These are phyloP conservation scores for Prunella fulvescens DNA, from an alignment of 2,113 vertebrate genomes.

Conservation along the genomic window DNA sequence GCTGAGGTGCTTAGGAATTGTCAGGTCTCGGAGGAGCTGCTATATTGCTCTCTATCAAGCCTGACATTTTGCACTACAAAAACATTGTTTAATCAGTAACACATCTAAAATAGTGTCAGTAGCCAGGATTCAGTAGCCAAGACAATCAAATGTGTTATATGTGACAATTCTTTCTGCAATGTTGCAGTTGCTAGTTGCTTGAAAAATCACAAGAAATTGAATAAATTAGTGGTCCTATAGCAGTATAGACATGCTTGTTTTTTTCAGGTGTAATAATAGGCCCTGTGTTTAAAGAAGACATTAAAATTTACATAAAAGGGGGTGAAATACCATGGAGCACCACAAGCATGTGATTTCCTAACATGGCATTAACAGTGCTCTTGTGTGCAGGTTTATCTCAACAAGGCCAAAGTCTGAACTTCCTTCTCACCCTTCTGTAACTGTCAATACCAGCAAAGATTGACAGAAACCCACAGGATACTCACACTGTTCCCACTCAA, in stretches of 20 bases:
- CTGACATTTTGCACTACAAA: background rate
- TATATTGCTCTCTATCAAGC: background rate
- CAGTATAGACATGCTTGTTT: background rate
- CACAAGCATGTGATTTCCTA: background rate
- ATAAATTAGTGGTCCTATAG: background rate
- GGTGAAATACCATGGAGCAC: background rate
- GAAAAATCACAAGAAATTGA: background rate
- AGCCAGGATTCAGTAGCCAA: background rate
- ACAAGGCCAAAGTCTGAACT: background rate
- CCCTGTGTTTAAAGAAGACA: background rate
- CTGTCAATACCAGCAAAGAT: background rate
- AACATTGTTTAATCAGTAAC: background rate
- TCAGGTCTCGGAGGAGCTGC: background rate
- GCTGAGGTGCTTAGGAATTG: background rate
- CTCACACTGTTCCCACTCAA: background rate
- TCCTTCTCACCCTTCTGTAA: background rate
- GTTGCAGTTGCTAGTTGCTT: background rate
- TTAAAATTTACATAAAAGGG: background rate
- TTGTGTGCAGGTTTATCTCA: background rate
- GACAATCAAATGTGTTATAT: background rate
- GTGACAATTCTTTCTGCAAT: background rate
- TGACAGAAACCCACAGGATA: background rate
- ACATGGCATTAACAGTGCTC: fast-evolving
- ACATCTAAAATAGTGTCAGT: background rate
- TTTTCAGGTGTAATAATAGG: background rate